These are phyloP conservation scores for Ophion costatus DNA, from an alignment of 2,888 invertebrate genomes.

Conservation along the genomic window DNA sequence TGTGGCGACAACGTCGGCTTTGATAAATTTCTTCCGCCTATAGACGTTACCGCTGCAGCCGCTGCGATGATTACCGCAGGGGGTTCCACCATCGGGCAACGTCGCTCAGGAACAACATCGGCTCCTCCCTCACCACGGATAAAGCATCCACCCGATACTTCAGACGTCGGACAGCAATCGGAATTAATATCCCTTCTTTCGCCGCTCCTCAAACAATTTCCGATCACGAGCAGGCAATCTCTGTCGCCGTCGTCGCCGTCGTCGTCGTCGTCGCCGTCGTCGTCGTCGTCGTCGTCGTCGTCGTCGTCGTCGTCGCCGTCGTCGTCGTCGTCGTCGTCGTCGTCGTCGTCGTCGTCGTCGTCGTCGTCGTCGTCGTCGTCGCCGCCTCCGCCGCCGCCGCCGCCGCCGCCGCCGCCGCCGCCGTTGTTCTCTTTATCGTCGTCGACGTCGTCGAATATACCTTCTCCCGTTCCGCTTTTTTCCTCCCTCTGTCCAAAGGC, in stretches of 20 bases:
- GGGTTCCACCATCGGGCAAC: slow-evolving; percentile 81
- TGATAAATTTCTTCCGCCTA: slow-evolving; percentile 48
- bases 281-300: slow-evolving; percentile 33
- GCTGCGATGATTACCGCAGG: slow-evolving; percentile 74
- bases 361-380: no score
- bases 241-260: slow-evolving; percentile 82
- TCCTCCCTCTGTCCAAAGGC: background rate
- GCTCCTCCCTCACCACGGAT: slow-evolving; percentile 91
- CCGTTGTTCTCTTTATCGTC: background rate
- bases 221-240: slow-evolving; percentile 85
- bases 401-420: slow-evolving; percentile 73
- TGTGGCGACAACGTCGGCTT: no score
- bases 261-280: slow-evolving; percentile 75
- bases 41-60: slow-evolving; percentile 85
- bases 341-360: slow-evolving; percentile 79
- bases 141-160: slow-evolving; percentile 88
- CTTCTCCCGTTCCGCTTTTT: background rate
- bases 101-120: slow-evolving; percentile 87
- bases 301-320: no score
- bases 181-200: slow-evolving; percentile 75
- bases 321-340: slow-evolving; percentile 70
- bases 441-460: no score
- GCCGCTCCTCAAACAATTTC: slow-evolving; percentile 85
- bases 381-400: no score
- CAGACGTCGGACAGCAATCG: slow-evolving; percentile 70